Conservation (phyloP, 2,888 invertebrate species). For the Sycophila texana region DNA sequence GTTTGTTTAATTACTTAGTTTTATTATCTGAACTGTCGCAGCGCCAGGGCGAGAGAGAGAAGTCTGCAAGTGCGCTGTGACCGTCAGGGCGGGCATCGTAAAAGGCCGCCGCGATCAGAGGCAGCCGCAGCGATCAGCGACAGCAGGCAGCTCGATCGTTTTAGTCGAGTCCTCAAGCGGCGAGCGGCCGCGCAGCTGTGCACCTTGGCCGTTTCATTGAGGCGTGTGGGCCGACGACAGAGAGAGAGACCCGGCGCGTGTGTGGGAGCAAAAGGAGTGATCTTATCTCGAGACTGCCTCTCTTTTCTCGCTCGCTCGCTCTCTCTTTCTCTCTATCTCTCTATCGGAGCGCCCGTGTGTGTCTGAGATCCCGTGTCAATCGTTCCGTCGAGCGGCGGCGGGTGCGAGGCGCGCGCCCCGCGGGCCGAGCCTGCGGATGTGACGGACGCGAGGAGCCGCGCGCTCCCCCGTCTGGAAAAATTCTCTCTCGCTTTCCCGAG, state of each 20-base stretch:
- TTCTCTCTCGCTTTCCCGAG: neutral
- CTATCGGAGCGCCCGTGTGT: too few relatives aligned
- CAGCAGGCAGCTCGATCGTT: slow-evolving; percentile 4
- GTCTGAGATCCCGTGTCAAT: too few relatives aligned
- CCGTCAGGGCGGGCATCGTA: slow-evolving; percentile 30
- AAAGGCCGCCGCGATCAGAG: slow-evolving; percentile 25
- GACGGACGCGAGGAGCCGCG: too few relatives aligned
- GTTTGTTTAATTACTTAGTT: slow-evolving; percentile 17
- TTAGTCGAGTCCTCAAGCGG: neutral
- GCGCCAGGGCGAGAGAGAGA: slow-evolving; percentile 40
- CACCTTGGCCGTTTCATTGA: neutral
- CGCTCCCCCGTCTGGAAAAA: neutral
- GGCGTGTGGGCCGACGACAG: slow-evolving; percentile 2
- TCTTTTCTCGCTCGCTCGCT: slow-evolving; percentile 19
- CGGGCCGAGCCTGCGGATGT: too few relatives aligned
- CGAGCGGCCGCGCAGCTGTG: neutral
- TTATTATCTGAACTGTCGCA: slow-evolving; percentile 21
- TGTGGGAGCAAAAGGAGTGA: slow-evolving; percentile 5
- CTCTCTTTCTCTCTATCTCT: slow-evolving; percentile 1
- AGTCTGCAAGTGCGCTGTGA: slow-evolving; percentile 38
- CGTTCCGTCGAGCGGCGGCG: too few relatives aligned
- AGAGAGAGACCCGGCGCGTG: slow-evolving; percentile 5
- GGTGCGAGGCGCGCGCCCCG: too few relatives aligned
- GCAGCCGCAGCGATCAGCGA: slow-evolving; percentile 22
- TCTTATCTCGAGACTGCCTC: neutral